Evolutionary conservation across 64 coral and sea anemone species (phyloP).

Genomic region (Actinia equina): DNA sequence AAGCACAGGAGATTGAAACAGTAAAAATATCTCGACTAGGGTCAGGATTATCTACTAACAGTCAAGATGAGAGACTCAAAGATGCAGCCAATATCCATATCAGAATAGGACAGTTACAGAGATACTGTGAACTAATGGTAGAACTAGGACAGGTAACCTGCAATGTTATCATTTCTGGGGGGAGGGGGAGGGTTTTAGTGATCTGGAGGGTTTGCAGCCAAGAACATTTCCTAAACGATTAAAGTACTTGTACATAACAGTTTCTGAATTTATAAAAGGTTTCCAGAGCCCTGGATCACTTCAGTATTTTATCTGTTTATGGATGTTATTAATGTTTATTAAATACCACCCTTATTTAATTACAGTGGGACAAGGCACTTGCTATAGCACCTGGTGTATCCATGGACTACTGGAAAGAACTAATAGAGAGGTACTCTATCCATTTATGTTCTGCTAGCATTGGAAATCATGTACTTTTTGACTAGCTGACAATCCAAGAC

Average conservation of each 20-base stretch:
- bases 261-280: background rate
- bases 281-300: background rate
- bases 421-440: constrained; percentile 63
- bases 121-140: constrained; percentile 97
- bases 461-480: too few species aligned
- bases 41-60: constrained; percentile 43
- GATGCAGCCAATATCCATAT: constrained; percentile 81
- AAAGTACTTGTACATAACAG: background rate
- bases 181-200: background rate
- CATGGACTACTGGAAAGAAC: constrained; percentile 83
- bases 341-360: background rate
- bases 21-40: constrained; percentile 63
- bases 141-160: constrained; percentile 80
- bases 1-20: constrained; percentile 95
- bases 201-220: background rate
- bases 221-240: too few species aligned
- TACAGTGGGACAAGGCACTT: constrained; percentile 91
- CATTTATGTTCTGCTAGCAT: too few species aligned
- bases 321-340: background rate
- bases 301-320: background rate
- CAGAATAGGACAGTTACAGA: constrained; percentile 84
- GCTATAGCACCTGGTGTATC: constrained; percentile 90
- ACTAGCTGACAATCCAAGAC: too few species aligned
- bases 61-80: constrained; percentile 69
- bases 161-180: too few species aligned